These are phyloP conservation scores for Misgurnus anguillicaudatus DNA, from an alignment of 2,113 vertebrate genomes.

Conservation along the genomic window DNA sequence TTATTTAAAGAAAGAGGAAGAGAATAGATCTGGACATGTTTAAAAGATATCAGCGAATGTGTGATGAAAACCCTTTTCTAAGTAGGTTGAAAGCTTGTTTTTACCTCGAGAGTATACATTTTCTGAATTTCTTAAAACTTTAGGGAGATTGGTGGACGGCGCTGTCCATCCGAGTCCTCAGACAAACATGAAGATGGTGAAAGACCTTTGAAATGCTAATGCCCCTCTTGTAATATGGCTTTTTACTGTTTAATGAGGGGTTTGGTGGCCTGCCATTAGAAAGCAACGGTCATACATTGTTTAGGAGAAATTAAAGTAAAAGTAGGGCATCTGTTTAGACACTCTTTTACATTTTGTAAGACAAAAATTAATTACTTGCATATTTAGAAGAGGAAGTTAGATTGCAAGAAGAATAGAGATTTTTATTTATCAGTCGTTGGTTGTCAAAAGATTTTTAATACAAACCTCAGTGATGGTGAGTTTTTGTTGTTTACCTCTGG, in stretches of 20 bases:
- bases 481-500: neutral
- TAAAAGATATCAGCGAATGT: constrained; percentile 73
- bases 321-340: constrained; percentile 65
- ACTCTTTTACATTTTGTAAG: neutral
- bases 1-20: constrained; percentile 24
- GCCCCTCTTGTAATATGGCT: constrained; percentile 56
- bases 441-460: neutral
- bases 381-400: neutral
- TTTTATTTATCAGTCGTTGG: neutral
- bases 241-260: constrained; percentile 71
- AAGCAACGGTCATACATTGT: constrained; percentile 62
- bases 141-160: constrained; percentile 63
- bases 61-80: constrained; percentile 74
- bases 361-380: neutral
- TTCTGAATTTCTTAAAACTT: constrained; percentile 75
- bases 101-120: constrained; percentile 67
- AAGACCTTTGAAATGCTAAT: constrained; percentile 66
- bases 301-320: constrained; percentile 55
- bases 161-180: constrained; percentile 64
- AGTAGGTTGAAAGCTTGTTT: constrained; percentile 71
- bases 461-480: neutral
- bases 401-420: too few relatives aligned
- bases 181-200: constrained; percentile 63
- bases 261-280: constrained; percentile 78
- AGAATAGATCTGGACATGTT: constrained; percentile 61